Percentiles rank a stretch among this genome's conserved stretches.
Evolutionary conservation across 2,888 invertebrate genomes (phyloP).

Genomic region (Neria commutata): DNA sequence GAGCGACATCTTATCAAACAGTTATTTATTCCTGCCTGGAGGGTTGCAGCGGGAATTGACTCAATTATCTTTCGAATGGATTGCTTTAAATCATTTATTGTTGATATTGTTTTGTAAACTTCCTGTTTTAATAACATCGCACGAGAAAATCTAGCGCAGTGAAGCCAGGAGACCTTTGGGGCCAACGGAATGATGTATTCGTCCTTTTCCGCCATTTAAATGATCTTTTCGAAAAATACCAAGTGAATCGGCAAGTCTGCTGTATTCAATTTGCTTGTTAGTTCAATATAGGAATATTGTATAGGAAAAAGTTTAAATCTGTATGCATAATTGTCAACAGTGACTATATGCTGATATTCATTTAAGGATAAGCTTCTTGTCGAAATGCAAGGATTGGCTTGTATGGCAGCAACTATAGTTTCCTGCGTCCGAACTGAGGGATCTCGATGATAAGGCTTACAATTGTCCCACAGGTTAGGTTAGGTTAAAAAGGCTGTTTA

Average conservation of each 20-base stretch:
- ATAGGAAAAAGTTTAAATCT: neutral
- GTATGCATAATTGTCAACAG: neutral
- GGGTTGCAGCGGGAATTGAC: conserved; percentile 5
- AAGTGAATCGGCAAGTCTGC: too few species aligned
- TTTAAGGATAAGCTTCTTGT: neutral
- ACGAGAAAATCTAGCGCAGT: conserved; percentile 1
- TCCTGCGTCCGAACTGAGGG: conserved; percentile 3
- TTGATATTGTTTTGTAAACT: neutral
- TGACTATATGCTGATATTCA: neutral
- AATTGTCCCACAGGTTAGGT: neutral
- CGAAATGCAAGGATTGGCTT: neutral
- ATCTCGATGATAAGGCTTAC: neutral
- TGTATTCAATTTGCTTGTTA: too few species aligned
- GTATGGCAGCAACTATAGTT: conserved; percentile 12
- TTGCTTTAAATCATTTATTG: neutral
- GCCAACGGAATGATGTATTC: neutral
- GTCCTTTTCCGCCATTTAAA: neutral
- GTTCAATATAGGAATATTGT: neutral
- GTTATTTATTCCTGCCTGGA: conserved; percentile 8
- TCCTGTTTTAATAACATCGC: neutral
- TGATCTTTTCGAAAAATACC: too few species aligned
- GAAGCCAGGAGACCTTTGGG: neutral
- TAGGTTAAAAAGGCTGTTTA: too few species aligned
- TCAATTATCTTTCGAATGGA: conserved; percentile 1
- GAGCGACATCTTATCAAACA: too few species aligned